These are phyloP conservation scores for Amblyornis subalaris DNA, from an alignment of 2,113 vertebrate species.

Conservation along the genomic window DNA sequence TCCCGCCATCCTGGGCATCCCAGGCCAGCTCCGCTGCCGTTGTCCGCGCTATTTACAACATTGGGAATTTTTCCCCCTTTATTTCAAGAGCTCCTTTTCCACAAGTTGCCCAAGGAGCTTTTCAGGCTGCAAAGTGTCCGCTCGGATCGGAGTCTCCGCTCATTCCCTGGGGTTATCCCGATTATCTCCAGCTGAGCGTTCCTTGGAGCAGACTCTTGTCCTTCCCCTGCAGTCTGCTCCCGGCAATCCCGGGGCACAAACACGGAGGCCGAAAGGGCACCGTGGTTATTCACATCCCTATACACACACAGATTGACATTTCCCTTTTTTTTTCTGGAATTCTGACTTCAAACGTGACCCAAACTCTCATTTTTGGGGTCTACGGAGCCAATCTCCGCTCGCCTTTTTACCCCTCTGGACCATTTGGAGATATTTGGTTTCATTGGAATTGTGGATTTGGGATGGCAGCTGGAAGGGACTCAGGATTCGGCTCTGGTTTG, in stretches of 20 bases:
- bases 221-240: neutral
- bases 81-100: neutral
- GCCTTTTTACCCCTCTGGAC: neutral
- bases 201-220: neutral
- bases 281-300: neutral
- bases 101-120: neutral
- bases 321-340: neutral
- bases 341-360: neutral
- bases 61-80: neutral
- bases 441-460: neutral
- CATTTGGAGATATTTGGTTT: neutral
- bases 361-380: neutral
- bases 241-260: neutral
- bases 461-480: neutral
- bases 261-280: neutral
- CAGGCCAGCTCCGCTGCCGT: neutral
- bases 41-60: neutral
- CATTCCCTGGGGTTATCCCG: neutral
- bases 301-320: rapidly evolving
- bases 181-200: neutral
- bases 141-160: neutral
- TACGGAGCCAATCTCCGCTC: neutral
- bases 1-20: neutral
- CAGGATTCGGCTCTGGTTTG: neutral
- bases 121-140: neutral